A percentile compares a stretch with the other conserved stretches of the same genome.
These are phyloP conservation scores for Drosophila aff. DNA, from an alignment of 1,140 invertebrate genomes.

Conservation along the genomic window DNA sequence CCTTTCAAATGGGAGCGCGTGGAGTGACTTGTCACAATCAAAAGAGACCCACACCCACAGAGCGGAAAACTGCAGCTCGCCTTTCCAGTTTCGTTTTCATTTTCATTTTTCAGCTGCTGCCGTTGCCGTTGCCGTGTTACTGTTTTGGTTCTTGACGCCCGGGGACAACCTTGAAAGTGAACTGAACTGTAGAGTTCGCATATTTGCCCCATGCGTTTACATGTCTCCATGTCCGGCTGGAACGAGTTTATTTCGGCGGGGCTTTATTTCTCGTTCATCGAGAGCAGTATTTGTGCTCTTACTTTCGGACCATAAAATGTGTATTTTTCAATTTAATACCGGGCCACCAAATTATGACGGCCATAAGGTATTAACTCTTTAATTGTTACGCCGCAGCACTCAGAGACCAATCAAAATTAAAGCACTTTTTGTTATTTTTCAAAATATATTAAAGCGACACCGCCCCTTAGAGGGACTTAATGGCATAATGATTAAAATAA, in stretches of 20 bases:
- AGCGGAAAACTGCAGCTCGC: constrained; percentile 17
- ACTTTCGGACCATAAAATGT: constrained; percentile 42
- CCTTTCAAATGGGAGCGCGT: constrained; percentile 64
- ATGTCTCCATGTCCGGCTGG: constrained; percentile 50
- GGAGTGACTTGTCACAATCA: constrained; percentile 61
- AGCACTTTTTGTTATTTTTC: constrained; percentile 12
- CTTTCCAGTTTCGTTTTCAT: constrained; percentile 27
- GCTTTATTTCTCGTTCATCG: constrained; percentile 25
- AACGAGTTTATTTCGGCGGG: constrained; percentile 31
- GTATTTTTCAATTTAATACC: constrained; percentile 19
- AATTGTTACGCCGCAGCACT: constrained; percentile 17
- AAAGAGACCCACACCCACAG: constrained; percentile 44
- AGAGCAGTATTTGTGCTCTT: constrained; percentile 38
- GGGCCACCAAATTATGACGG: constrained; percentile 22
- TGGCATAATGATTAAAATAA: constrained; percentile 52
- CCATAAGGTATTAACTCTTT: constrained; percentile 22
- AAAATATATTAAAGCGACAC: constrained; percentile 13
- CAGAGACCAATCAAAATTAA: constrained; percentile 27
- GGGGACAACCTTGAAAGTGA: constrained; percentile 72
- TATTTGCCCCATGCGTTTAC: constrained; percentile 54
- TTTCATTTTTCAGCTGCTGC: constrained; percentile 25
- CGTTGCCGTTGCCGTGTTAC: constrained; percentile 8
- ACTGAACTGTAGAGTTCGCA: constrained; percentile 54
- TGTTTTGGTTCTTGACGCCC: constrained; percentile 64
- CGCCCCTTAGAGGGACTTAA: constrained; percentile 35